phyloP scores from a whole-genome alignment of 2,888 invertebrate species.

The Rhamphomyia laevipes region DNA sequence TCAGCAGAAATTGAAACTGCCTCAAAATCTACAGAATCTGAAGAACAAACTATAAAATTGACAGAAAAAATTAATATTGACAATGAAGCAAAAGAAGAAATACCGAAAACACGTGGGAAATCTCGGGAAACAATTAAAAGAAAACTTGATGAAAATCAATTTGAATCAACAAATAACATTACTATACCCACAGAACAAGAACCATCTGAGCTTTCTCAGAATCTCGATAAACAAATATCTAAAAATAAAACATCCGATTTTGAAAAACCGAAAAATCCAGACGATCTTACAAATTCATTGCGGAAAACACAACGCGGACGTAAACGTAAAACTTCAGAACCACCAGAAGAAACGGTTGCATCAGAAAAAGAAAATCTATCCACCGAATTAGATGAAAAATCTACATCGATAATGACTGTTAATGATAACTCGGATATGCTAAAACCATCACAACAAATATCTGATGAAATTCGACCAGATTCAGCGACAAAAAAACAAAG shows the following conservation, averaged over 20 bases:
- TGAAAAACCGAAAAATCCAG: too few species aligned
- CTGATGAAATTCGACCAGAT: slow-evolving; percentile 11
- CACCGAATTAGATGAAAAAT: not conserved
- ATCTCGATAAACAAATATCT: too few species aligned
- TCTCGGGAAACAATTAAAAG: not conserved
- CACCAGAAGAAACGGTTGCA: not conserved
- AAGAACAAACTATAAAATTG: too few species aligned
- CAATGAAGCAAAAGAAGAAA: not conserved
- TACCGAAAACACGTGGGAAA: not conserved
- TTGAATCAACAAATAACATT: not conserved
- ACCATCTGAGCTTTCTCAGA: too few species aligned
- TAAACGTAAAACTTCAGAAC: not conserved
- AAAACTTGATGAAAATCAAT: not conserved
- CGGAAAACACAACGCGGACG: not conserved
- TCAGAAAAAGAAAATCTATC: not conserved
- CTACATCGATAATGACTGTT: not conserved
- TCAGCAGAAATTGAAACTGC: not conserved
- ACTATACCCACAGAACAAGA: too few species aligned
- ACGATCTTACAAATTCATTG: too few species aligned
- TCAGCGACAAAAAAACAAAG: slow-evolving; percentile 26
- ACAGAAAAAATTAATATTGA: not conserved
- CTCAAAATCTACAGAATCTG: not conserved
- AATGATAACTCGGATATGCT: not conserved
- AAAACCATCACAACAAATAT: not conserved
- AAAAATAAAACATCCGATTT: too few species aligned